Evolutionary conservation across 1,140 invertebrate species (phyloP).

Genomic region (Tetragnatha versicolor): DNA sequence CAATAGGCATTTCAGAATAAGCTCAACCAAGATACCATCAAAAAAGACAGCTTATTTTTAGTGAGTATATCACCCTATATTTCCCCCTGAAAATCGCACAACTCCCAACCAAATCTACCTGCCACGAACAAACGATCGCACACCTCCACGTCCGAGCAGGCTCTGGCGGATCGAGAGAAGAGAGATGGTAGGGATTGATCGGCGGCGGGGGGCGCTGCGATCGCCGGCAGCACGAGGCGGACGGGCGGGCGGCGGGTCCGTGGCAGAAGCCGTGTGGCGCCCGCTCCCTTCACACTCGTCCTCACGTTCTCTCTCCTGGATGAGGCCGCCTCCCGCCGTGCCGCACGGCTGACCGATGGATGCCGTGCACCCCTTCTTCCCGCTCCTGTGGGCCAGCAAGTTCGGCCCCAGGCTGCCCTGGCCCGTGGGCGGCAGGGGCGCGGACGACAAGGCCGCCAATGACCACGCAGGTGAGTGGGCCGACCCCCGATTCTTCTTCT

Average conservation of each 20-base stretch:
- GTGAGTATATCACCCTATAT: no score
- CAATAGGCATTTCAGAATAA: no score
- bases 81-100: conserved; percentile 7
- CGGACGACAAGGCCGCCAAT: not conserved
- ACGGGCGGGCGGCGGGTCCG: conserved; percentile 7
- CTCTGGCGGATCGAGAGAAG: not conserved
- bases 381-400: conserved; percentile 56
- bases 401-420: conserved; percentile 55
- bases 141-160: conserved; percentile 25
- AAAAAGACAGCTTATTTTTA: no score
- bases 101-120: not conserved
- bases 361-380: conserved; percentile 55
- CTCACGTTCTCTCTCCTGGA: no score
- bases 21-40: no score
- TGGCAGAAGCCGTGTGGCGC: conserved; percentile 52
- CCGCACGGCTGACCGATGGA: conserved; percentile 53
- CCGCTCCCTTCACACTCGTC: conserved; percentile 34
- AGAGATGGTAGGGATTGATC: conserved; percentile 3
- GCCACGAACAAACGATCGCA: not conserved
- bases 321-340: not conserved
- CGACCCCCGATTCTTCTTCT: not conserved
- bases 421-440: conserved; percentile 39
- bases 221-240: not conserved
- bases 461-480: conserved; percentile 43
- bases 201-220: conserved; percentile 39